phyloP scores from a whole-genome alignment of 2,888 invertebrate genomes.

The Machimus rusticus region DNA sequence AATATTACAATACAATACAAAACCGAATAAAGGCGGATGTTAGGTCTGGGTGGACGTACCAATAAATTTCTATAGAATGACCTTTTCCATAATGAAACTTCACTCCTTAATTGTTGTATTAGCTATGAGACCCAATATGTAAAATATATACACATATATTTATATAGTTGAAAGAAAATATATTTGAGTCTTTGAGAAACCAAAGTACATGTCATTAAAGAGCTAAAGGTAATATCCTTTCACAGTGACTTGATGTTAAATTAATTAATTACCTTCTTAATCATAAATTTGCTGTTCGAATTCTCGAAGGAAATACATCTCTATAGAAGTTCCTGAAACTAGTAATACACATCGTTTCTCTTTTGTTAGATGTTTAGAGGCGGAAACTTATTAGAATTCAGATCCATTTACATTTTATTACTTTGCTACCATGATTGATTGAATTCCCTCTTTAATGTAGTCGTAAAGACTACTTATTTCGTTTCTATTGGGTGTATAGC shows the following conservation, averaged over 20 bases:
- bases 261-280: neutral
- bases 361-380: neutral
- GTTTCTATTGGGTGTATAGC: neutral
- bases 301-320: neutral
- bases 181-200: neutral
- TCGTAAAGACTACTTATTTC: neutral
- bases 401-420: neutral
- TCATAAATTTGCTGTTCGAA: neutral
- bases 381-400: neutral
- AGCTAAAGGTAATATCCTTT: neutral
- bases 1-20: neutral
- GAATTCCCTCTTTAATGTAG: neutral
- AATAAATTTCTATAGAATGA: neutral
- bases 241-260: neutral
- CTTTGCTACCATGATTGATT: neutral
- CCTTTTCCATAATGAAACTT: neutral
- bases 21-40: neutral
- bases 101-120: neutral
- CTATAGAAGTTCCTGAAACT: neutral
- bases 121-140: neutral
- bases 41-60: neutral
- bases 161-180: neutral
- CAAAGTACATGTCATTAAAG: neutral
- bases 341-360: neutral
- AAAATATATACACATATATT: no score